Base-by-base conservation (phyloP, 92 coral and sea anemone species). In the Epizoanthus fatuus region DNA sequence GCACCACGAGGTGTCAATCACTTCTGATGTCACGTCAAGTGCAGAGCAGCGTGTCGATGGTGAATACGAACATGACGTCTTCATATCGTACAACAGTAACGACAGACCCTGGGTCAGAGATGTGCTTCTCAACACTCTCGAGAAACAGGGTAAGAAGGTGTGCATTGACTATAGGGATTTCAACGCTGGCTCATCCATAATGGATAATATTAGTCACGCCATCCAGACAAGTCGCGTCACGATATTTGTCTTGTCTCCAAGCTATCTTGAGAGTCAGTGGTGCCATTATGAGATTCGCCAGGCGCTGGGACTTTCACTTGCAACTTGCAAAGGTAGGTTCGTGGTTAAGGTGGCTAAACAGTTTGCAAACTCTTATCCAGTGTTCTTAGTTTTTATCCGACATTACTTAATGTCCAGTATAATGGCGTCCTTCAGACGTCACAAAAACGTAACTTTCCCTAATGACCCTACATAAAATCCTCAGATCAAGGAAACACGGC, bases 51-150 rank as follows among this genome's bases (percentile, higher is more conserved):
- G n/a, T 9, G 32, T 10, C 20, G 67, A 62, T 56, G 6, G 17
- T 40, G 83, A 58, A 58, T 64, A 62, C 40, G 63, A 40, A 1
- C 57, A 80, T 47, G 89, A 76, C n/a, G 90, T 70, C 29, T 86
- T 86, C 69, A 79, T 86, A 55, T 86, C 90, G 39, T 86, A 86
- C 90, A 78, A 83, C 69, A 78, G 74, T 29, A 40, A 74, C 64
- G 90, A 86, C 51, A 69, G 85, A 42, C 90, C 90, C 47, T 86
- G 90, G 90, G 90, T 86, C 71, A 69, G 82, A 70, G 90, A 86
- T 69, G 85, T 86, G 7, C 80, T 86, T 17, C 69, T 86, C 40
- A 44, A 39, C 20, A 55, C 49, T 35, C 90, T 86, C 5, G 90
- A 86, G 53, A 6, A 59, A 68, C 45, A 52, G 64, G 80, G 80